Conservation (phyloP, 2,113 vertebrate species). For the Crotalus horridus region DNA sequence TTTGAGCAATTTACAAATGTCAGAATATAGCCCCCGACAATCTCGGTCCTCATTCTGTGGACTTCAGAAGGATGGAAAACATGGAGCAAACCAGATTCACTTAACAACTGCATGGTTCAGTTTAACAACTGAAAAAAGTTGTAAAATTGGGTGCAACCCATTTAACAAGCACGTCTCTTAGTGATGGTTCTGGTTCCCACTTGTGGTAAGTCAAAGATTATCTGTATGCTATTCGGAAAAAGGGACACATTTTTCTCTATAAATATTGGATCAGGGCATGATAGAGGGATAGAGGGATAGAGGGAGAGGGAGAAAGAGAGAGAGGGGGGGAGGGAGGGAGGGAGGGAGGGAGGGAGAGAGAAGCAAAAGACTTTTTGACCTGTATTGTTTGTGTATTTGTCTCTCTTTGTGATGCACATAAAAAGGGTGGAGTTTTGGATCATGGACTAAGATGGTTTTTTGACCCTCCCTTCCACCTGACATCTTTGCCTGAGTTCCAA, state of each 20-base stretch:
- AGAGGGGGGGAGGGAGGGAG: too few species aligned
- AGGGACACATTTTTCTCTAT: not conserved
- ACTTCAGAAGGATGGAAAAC: not conserved
- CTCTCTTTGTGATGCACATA: not conserved
- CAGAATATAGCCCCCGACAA: not conserved
- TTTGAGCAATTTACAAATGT: not conserved
- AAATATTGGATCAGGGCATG: not conserved
- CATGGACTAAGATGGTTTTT: not conserved
- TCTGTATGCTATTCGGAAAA: not conserved
- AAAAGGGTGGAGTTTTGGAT: not conserved
- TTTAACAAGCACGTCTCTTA: not conserved
- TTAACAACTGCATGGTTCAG: not conserved
- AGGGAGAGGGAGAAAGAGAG: too few species aligned
- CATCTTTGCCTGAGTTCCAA: not conserved
- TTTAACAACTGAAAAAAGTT: not conserved
- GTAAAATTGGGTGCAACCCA: not conserved
- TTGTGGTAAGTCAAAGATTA: not conserved
- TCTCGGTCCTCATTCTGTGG: not conserved
- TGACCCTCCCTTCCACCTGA: not conserved
- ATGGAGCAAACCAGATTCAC: not conserved
- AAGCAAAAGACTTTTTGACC: not conserved
- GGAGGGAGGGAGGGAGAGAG: not conserved
- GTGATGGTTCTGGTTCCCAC: not conserved
- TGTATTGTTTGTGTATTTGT: not conserved
- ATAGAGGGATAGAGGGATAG: too few species aligned